These are phyloP conservation scores for Alviniconcha marisindica DNA, from an alignment of 1,140 invertebrate species.

Conservation along the genomic window DNA sequence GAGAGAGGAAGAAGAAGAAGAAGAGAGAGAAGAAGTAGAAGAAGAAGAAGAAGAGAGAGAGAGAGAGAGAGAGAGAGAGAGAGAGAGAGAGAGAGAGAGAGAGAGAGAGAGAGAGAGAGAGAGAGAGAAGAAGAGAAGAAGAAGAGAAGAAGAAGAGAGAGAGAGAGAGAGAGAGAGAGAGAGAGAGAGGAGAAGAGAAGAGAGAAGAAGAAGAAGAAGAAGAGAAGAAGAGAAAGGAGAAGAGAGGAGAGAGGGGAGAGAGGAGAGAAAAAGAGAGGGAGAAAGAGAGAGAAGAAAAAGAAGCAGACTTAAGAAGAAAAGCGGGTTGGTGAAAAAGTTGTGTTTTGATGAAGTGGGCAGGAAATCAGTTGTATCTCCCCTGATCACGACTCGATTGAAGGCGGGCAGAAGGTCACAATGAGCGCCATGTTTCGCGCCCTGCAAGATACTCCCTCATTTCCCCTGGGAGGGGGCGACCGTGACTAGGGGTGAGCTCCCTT, in stretches of 20 bases:
- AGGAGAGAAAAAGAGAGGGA: neutral
- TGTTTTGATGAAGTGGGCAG: constrained; percentile 2
- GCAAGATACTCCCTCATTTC: neutral
- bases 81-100: constrained; percentile 36
- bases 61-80: neutral
- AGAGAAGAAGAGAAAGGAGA: no score
- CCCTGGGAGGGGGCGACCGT: neutral
- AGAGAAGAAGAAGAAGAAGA: neutral
- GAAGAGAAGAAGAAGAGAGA: neutral
- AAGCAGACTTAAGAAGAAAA: no score
- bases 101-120: constrained; percentile 38
- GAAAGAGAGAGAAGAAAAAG: neutral
- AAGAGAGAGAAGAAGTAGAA: neutral
- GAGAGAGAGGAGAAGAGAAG: neutral
- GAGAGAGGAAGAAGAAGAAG: constrained; percentile 9
- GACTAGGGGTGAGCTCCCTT: constrained; percentile 9
- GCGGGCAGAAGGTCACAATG: neutral
- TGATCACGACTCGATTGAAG: neutral
- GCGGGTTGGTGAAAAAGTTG: no score
- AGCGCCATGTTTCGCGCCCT: neutral
- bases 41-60: neutral
- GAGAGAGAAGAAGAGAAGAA: constrained; percentile 1
- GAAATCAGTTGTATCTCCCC: constrained; percentile 7
- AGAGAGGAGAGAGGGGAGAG: no score
- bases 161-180: constrained; percentile 10